Evolutionary conservation across 1,140 invertebrate genomes (phyloP).

Genomic region (Zaprionus kolodkinae): DNA sequence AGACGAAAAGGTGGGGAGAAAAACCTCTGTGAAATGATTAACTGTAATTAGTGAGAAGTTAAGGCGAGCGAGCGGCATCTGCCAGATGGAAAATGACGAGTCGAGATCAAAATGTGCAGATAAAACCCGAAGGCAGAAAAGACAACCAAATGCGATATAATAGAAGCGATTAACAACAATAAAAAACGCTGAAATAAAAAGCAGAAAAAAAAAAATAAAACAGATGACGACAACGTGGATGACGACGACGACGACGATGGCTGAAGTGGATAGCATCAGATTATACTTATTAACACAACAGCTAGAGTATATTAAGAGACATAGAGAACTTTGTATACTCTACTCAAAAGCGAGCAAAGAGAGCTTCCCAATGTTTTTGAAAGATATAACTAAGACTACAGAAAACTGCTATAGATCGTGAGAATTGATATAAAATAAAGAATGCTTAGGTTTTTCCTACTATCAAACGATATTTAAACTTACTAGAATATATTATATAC

Average conservation of each 20-base stretch:
- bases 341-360: background rate
- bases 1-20: conserved; percentile 31
- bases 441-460: too few relatives aligned
- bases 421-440: too few relatives aligned
- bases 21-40: conserved; percentile 66
- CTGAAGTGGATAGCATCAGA: conserved; percentile 31
- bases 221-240: conserved; percentile 35
- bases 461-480: too few relatives aligned
- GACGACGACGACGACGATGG: conserved; percentile 21
- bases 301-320: background rate
- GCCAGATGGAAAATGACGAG: conserved; percentile 57
- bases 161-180: conserved; percentile 81
- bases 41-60: conserved; percentile 73
- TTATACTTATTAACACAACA: conserved; percentile 39
- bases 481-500: too few relatives aligned
- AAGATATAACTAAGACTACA: too few relatives aligned
- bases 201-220: conserved; percentile 11
- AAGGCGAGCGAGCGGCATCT: conserved; percentile 44
- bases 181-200: conserved; percentile 50
- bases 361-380: too few relatives aligned
- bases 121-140: conserved; percentile 39
- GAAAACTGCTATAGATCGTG: too few relatives aligned
- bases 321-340: background rate
- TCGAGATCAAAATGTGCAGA: conserved; percentile 70
- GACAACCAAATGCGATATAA: conserved; percentile 69